Evolutionary conservation across 2,797 vertebrate genomes (phyloP), one percentile per base, ranked within the genome.

Genomic region (Centropyge bicolor): DNA sequence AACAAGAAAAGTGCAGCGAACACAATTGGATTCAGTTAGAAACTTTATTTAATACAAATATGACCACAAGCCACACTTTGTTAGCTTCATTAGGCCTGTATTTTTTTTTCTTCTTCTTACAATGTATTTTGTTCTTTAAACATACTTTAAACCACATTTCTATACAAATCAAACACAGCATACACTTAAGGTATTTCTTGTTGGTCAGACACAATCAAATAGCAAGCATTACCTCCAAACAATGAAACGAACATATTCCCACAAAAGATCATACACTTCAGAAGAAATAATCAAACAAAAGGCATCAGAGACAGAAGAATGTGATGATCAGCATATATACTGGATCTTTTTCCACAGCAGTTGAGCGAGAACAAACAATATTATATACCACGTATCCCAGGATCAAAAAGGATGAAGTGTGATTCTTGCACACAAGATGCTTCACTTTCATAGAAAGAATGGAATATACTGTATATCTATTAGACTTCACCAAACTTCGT

Each of bases 381-480:
- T 71, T 46, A 84, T 70, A 65, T 60, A 91, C 79, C 70, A 87
- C 54, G 27, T 82, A 83, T 86, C 66, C 80, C 71, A 74, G 77
- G 80, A 81, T 91, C 80, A 89, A 78, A 81, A 78, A 89, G 91
- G 87, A 93, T 82, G 80, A 88, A 78, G 94, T 85, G 93, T 96
- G 96, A 94, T 88, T 94, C 92, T 87, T 95, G 93, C 94, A 93
- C 93, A 95, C 94, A 92, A 93, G 88, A 92, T 93, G 92, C 88
- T 95, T 95, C 92, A 95, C 98, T 98, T 98, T 98, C 97, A 98
- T 93, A 97, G 97, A 98, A 99, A 98, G 98, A 98, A 98, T 93
- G 94, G 93, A 94, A 90, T 93, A 77, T 88, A 90, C 89, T 81
- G 92, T 74, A 89, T 70, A 81, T 82, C 74, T 69, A 81, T 86